Percentiles rank a stretch among this genome's conserved stretches.
Evolutionary conservation across 2,797 vertebrate genomes (phyloP).

Genomic region (Brachyalestes nurse): DNA sequence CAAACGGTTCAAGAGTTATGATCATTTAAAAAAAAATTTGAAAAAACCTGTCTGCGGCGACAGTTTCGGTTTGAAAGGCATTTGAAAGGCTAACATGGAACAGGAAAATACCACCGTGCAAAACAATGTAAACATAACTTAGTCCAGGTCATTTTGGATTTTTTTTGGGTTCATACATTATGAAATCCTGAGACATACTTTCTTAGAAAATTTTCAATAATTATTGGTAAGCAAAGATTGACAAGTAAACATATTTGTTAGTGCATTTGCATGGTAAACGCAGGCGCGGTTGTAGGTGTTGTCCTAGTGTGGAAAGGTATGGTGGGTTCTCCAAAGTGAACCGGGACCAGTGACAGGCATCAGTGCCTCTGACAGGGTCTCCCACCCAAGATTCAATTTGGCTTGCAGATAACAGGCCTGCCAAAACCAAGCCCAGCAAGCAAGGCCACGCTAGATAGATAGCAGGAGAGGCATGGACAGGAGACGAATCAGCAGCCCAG

Average conservation of each 20-base stretch:
- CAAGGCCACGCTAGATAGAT: constrained; percentile 34
- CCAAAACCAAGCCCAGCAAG: constrained; percentile 23
- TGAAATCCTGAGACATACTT: too few relatives aligned
- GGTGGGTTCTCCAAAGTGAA: not conserved
- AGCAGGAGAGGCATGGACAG: constrained; percentile 34
- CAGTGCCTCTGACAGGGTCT: constrained; percentile 36
- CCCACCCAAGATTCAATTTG: constrained; percentile 43
- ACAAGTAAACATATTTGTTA: not conserved
- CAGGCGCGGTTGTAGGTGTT: not conserved
- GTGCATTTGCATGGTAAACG: not conserved
- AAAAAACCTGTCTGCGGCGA: too few relatives aligned
- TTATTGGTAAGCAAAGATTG: not conserved
- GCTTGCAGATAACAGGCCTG: constrained; percentile 46
- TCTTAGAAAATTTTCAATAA: not conserved
- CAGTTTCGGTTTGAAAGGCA: too few relatives aligned
- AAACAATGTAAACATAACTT: too few relatives aligned
- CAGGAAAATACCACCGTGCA: too few relatives aligned
- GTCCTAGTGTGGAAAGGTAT: too few relatives aligned
- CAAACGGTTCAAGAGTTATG: too few relatives aligned
- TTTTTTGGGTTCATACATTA: too few relatives aligned
- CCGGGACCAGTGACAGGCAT: constrained; percentile 35
- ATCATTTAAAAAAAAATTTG: too few relatives aligned
- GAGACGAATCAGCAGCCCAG: constrained; percentile 33
- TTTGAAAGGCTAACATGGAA: too few relatives aligned
- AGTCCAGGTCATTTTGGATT: too few relatives aligned